Evolutionary conservation across 2,797 vertebrate genomes (phyloP), one percentile per base, ranked within the genome.

Genomic region (Gallinago stenura): DNA sequence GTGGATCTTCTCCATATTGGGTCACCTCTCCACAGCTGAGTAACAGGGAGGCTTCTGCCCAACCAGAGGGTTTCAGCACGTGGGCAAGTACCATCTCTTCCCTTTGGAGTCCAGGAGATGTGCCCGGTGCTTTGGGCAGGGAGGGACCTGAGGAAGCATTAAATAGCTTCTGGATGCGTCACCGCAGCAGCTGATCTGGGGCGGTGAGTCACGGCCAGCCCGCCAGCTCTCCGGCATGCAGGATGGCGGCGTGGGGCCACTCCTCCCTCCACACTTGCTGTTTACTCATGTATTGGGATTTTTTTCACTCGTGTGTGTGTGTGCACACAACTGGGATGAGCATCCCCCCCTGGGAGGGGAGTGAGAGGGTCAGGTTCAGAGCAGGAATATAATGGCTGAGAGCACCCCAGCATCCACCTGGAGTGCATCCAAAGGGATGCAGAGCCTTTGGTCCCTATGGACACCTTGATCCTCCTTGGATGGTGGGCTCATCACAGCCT

Each of bases 121-220:
- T 7, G 26, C 50, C 22, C 0, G 0, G 19, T 66, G 21, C 73
- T 51, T 33, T 0, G 1, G 86, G 68, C 48, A 76, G 75, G 75
- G 68, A 82, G 84, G 66, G 51, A 50, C 22, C 68, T 81, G 50
- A 41, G 89, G 93, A 94, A 94, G 77, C 46, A 9, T 54, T 61
- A 62, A 82, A 92, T 94, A 95, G 54, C 78, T 95, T 61, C 61
- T 71, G 82, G 56, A 56, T 94, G 88, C 2, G 41, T 89, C 93
- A 94, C 10, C 0, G 0, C 51, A 78, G 87, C 87, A 93, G 80
- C 54, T 77, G 83, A 92, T 83, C 45, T 16, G 2, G 21, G 73
- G 46, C 5, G 7, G 58, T 94, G 95, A 96, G 83, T 96, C 94
- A 96, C 0, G 46, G 75, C 26, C 50, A 46, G 61, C 56, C 41